A percentile compares a stretch with the other conserved stretches of the same genome.
Evolutionary conservation across 2,113 vertebrate species (phyloP).

Genomic region (Crotalus tigris): DNA sequence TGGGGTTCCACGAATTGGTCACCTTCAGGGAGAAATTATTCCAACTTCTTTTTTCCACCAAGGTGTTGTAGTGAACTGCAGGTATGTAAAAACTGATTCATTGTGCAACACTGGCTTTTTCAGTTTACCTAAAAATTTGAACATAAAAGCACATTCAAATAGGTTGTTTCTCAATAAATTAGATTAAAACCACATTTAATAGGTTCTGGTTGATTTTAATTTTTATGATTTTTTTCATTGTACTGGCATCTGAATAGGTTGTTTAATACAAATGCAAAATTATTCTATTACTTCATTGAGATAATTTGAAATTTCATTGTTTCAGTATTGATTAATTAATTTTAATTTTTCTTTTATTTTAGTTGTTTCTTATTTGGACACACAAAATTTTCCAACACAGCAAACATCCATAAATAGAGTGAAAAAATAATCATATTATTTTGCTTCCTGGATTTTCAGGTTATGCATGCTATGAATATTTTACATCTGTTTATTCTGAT

Average conservation of each 20-base stretch:
- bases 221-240: not conserved
- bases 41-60: slow-evolving; percentile 94
- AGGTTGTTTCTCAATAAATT: not conserved
- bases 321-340: not conserved
- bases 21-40: slow-evolving; percentile 91
- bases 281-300: not conserved
- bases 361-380: not conserved
- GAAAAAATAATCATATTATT: not conserved
- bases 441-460: not conserved
- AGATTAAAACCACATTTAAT: not conserved
- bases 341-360: not conserved
- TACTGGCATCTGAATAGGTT: not conserved
- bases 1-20: slow-evolving; percentile 84
- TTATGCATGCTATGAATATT: not conserved
- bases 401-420: not conserved
- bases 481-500: not conserved
- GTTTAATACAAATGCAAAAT: not conserved
- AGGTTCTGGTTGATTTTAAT: not conserved
- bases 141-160: not conserved
- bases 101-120: not conserved
- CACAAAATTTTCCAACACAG: not conserved
- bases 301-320: not conserved
- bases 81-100: slow-evolving; percentile 68
- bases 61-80: slow-evolving; percentile 93
- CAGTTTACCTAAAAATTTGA: not conserved